Evolutionary conservation across 2,888 invertebrate species (phyloP).

Genomic region (Cyrtodaria siliqua): DNA sequence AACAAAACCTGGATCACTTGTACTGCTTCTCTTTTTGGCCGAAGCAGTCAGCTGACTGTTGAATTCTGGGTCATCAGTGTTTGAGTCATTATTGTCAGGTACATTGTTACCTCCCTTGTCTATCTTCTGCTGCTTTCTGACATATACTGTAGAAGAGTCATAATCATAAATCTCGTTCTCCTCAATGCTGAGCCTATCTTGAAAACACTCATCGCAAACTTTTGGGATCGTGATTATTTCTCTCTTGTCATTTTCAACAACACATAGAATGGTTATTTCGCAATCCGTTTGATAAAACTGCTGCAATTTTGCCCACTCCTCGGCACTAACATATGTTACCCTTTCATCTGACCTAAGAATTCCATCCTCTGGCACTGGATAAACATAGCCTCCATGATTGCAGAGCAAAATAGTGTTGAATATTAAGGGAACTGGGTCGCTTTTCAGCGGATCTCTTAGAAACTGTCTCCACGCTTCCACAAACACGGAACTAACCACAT

Average conservation of each 20-base stretch:
- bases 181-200: slow-evolving; percentile 74
- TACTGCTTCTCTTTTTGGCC: slow-evolving; percentile 37
- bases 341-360: slow-evolving; percentile 55
- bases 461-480: slow-evolving; percentile 86
- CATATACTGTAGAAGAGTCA: slow-evolving; percentile 77
- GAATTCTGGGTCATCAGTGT: slow-evolving; percentile 65
- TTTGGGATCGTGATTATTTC: slow-evolving; percentile 65
- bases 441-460: slow-evolving; percentile 81
- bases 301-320: slow-evolving; percentile 77
- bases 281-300: slow-evolving; percentile 72
- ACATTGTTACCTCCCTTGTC: slow-evolving; percentile 31
- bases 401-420: slow-evolving; percentile 80
- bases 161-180: slow-evolving; percentile 79
- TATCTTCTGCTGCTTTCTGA: slow-evolving; percentile 69
- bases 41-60: slow-evolving; percentile 17
- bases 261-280: slow-evolving; percentile 68
- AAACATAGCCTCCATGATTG: slow-evolving; percentile 80
- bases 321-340: slow-evolving; percentile 72
- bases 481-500: slow-evolving; percentile 84
- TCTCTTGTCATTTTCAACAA: slow-evolving; percentile 62
- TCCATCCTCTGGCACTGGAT: slow-evolving; percentile 68
- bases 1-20: slow-evolving; percentile 31
- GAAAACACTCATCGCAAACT: slow-evolving; percentile 80
- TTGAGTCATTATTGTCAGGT: slow-evolving; percentile 44
- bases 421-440: slow-evolving; percentile 71